phyloP scores from a whole-genome alignment of 2,113 vertebrate genomes.

The Speoplatyrhinus poulsoni region DNA sequence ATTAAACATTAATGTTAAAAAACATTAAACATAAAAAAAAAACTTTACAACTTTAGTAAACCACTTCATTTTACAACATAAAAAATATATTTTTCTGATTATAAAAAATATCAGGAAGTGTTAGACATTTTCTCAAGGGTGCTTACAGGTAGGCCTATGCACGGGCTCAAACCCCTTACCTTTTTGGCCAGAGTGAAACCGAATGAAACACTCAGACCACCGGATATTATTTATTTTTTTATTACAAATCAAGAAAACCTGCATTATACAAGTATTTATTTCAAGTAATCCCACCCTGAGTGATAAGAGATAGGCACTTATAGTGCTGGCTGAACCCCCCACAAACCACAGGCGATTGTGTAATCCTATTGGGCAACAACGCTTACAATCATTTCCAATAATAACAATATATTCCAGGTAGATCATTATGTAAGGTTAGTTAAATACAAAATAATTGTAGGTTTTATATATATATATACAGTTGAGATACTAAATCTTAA shows the following conservation, averaged over 20 bases:
- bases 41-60: too few relatives aligned
- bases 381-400: conserved; percentile 45
- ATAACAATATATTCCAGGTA: conserved; percentile 44
- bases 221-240: not conserved
- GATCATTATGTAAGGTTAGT: conserved; percentile 29
- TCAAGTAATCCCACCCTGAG: conserved; percentile 31
- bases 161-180: too few relatives aligned
- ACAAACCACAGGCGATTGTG: conserved; percentile 57
- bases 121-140: too few relatives aligned
- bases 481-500: not conserved
- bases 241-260: not conserved
- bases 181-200: too few relatives aligned
- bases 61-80: not conserved
- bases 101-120: too few relatives aligned
- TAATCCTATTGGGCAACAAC: conserved; percentile 58
- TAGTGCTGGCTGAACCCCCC: conserved; percentile 36
- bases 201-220: too few relatives aligned
- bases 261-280: conserved; percentile 7
- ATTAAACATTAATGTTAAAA: not conserved
- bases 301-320: conserved; percentile 4
- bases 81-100: not conserved
- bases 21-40: not conserved
- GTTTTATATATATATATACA: too few relatives aligned
- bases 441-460: conserved; percentile 17
- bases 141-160: too few relatives aligned